Percentiles rank a stretch among this genome's conserved stretches.
Conservation (phyloP, 2,888 invertebrate genomes). For the Lepidochrysops patricia region DNA sequence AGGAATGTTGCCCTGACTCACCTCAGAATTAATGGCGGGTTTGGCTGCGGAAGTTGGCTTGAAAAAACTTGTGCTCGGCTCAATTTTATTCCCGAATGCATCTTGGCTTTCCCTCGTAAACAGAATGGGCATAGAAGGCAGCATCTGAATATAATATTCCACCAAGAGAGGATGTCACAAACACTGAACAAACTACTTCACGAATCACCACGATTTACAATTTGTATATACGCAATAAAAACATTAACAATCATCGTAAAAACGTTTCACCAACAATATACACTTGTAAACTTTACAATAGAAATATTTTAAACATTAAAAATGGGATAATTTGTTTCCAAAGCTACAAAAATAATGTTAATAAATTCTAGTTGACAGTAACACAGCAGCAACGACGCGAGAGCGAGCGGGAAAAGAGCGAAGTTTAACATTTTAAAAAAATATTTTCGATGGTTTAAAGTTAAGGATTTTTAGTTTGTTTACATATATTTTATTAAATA, state of each 20-base stretch:
- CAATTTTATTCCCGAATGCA: conserved; percentile 65
- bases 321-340: conserved; percentile 2
- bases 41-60: conserved; percentile 42
- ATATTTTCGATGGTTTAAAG: not conserved
- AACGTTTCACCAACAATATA: not conserved
- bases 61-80: conserved; percentile 59
- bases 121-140: conserved; percentile 71
- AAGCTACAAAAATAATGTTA: not conserved
- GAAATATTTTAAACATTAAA: not conserved
- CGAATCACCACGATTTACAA: conserved; percentile 14
- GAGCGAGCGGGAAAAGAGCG: conserved; percentile 34
- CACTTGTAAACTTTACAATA: not conserved
- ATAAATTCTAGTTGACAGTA: conserved; percentile 43
- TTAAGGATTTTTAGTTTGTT: not conserved
- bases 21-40: conserved; percentile 45
- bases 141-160: conserved; percentile 51
- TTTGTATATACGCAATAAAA: not conserved
- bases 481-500: not conserved
- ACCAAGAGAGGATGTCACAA: conserved; percentile 32
- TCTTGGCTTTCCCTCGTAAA: conserved; percentile 66
- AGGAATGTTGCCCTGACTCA: conserved; percentile 36
- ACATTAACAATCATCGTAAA: conserved; percentile 2
- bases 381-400: conserved; percentile 38
- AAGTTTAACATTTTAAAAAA: conserved; percentile 20
- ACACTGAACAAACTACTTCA: conserved; percentile 36